These are phyloP conservation scores for Cossypha dichroa DNA, from an alignment of 2,797 vertebrate genomes.

Conservation along the genomic window DNA sequence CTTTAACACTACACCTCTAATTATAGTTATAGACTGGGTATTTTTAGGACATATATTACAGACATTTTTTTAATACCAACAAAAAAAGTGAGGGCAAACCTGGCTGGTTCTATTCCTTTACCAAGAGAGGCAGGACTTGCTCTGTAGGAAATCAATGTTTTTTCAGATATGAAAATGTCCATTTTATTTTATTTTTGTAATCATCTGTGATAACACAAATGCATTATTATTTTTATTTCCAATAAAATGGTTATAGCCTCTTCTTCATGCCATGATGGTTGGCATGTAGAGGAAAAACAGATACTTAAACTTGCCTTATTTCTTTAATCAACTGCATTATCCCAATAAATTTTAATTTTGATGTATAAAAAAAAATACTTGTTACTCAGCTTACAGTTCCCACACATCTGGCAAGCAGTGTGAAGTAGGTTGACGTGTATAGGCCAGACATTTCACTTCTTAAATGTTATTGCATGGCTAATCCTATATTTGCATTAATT, in stretches of 20 bases:
- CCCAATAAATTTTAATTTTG: background rate
- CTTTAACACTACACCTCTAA: background rate
- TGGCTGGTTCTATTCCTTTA: background rate
- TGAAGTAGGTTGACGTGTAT: background rate
- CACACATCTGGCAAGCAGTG: background rate
- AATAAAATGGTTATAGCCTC: background rate
- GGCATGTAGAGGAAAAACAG: background rate
- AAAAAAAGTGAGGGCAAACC: background rate
- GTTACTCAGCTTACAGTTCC: background rate
- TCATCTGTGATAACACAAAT: background rate
- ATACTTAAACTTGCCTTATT: background rate
- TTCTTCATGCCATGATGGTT: background rate
- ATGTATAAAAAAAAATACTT: background rate
- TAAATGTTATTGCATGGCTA: background rate
- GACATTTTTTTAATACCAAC: background rate
- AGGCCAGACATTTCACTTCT: constrained; percentile 19
- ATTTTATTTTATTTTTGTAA: background rate
- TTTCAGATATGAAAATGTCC: background rate
- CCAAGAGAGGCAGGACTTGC: background rate
- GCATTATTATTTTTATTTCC: background rate
- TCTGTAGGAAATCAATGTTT: background rate
- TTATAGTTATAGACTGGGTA: background rate
- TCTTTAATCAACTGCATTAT: background rate
- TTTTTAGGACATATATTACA: background rate
- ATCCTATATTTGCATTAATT: constrained; percentile 39